Evolutionary conservation across 2,888 invertebrate species (phyloP).

Genomic region (Pecten maximus): DNA sequence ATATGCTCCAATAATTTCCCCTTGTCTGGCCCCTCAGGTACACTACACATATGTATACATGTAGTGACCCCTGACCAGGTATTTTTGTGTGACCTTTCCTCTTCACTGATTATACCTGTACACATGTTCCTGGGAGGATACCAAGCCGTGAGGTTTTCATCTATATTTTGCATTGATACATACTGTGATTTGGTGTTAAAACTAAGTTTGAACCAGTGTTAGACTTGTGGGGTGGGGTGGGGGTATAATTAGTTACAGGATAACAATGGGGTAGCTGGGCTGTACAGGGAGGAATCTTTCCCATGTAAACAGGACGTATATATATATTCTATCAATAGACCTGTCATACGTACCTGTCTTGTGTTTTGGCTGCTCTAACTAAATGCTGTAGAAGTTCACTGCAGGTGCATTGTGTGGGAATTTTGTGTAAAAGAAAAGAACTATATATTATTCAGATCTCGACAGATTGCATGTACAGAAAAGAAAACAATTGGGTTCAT

Average conservation of each 20-base stretch:
- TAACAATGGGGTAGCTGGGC: background rate
- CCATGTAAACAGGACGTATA: background rate
- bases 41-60: background rate
- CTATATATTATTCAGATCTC: no score
- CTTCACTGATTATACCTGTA: slow-evolving; percentile 6
- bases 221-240: background rate
- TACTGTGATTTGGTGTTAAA: background rate
- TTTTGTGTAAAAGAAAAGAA: no score
- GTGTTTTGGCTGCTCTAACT: background rate
- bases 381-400: no score
- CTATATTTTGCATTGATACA: background rate
- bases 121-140: slow-evolving; percentile 21
- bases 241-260: background rate
- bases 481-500: no score
- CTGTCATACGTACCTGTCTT: background rate
- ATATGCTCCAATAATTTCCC: background rate
- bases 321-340: background rate
- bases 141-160: background rate
- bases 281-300: background rate
- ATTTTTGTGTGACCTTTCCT: slow-evolving; percentile 26
- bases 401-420: no score
- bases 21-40: background rate
- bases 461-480: no score
- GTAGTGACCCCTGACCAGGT: slow-evolving; percentile 16
- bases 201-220: background rate